Conservation (phyloP, 2,113 vertebrate genomes). For the Ophiodon elongatus region DNA sequence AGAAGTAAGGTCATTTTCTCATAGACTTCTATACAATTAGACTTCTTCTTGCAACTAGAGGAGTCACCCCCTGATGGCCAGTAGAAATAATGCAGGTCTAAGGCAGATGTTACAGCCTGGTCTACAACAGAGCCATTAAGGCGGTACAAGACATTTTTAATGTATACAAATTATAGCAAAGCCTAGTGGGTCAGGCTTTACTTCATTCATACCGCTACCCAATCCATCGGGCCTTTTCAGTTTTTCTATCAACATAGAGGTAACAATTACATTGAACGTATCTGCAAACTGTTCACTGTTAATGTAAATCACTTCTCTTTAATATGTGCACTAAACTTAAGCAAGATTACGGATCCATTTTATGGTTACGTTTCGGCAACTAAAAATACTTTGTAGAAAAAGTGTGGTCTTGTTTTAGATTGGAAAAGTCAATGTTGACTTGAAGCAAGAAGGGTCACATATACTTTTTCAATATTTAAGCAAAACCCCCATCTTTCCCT, state of each 20-base stretch:
- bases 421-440: neutral
- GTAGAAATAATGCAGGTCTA: too few relatives aligned
- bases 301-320: too few relatives aligned
- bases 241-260: neutral
- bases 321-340: neutral
- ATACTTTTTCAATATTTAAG: too few relatives aligned
- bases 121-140: neutral
- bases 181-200: neutral
- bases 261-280: neutral
- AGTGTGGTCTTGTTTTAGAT: neutral
- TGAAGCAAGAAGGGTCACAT: neutral
- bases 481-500: too few relatives aligned
- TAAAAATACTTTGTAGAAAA: neutral
- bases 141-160: neutral
- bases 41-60: too few relatives aligned
- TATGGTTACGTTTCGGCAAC: neutral
- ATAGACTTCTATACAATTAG: too few relatives aligned
- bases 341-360: neutral
- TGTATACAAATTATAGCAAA: neutral
- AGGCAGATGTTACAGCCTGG: too few relatives aligned
- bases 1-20: too few relatives aligned
- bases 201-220: neutral
- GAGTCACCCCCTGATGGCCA: too few relatives aligned
- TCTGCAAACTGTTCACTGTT: neutral
- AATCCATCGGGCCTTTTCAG: neutral